Conservation (phyloP, 2,797 vertebrate species). For the Crenichthys baileyi region DNA sequence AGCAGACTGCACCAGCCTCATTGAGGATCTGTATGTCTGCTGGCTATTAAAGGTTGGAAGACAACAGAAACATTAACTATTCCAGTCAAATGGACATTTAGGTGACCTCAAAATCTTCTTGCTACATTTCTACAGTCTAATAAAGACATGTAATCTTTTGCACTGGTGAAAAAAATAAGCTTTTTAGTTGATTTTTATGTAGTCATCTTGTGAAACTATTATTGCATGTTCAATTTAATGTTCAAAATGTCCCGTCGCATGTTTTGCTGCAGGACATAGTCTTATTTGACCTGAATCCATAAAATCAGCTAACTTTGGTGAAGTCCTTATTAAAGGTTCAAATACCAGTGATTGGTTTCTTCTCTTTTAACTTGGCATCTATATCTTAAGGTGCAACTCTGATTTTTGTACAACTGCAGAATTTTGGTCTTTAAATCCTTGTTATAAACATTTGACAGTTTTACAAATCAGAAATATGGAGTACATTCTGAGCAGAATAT, state of each 20-base stretch:
- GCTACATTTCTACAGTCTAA: constrained; percentile 49
- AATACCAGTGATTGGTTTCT: constrained; percentile 29
- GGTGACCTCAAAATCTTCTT: constrained; percentile 50
- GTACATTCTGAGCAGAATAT: constrained; percentile 21
- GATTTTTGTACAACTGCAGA: constrained; percentile 32
- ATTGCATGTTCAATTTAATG: constrained; percentile 4
- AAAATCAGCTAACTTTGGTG: constrained; percentile 35
- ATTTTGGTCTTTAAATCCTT: constrained; percentile 44
- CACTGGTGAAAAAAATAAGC: constrained; percentile 22
- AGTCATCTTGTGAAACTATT: constrained; percentile 27
- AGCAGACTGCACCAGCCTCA: constrained; percentile 38
- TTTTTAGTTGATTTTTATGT: constrained; percentile 27
- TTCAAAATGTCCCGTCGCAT: neutral
- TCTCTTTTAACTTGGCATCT: constrained; percentile 30
- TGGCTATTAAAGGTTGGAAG: constrained; percentile 54
- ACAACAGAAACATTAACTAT: constrained; percentile 49
- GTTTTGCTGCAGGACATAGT: constrained; percentile 27
- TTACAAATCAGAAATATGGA: constrained; percentile 35
- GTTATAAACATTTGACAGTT: constrained; percentile 23
- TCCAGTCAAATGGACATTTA: constrained; percentile 43
- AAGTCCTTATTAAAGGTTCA: constrained; percentile 27
- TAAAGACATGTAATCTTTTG: constrained; percentile 36
- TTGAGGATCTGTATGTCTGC: constrained; percentile 48
- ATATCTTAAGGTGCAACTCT: constrained; percentile 23
- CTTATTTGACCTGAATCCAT: constrained; percentile 42